These are phyloP conservation scores for Drosophila quadrilineata DNA, from an alignment of 1,140 invertebrate genomes.

Conservation along the genomic window DNA sequence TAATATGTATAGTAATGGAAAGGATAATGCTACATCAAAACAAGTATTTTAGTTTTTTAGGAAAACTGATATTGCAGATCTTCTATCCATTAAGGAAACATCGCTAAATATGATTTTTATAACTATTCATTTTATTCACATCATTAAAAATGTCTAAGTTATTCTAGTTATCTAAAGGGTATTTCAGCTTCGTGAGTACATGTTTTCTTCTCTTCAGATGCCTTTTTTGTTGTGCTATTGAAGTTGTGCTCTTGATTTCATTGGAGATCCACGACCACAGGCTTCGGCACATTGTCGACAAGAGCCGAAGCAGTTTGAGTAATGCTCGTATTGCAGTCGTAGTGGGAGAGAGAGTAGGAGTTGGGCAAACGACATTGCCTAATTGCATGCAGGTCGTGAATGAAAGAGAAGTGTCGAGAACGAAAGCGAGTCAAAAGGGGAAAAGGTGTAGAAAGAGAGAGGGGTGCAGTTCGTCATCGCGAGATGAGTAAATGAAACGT, in stretches of 20 bases:
- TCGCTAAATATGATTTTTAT: too few species aligned
- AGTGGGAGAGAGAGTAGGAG: conserved; percentile 2
- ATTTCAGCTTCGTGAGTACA: not conserved
- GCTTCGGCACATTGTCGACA: not conserved
- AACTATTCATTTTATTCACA: too few species aligned
- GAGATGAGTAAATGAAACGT: conserved; percentile 53
- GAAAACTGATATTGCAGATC: not conserved
- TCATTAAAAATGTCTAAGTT: too few species aligned
- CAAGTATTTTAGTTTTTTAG: too few species aligned
- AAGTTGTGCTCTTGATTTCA: conserved; percentile 69
- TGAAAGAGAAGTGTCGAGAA: not conserved
- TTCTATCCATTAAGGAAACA: too few species aligned
- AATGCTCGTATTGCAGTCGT: too few species aligned
- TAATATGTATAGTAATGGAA: not conserved
- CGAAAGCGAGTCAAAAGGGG: not conserved
- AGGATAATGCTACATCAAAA: not conserved
- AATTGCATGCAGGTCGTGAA: conserved; percentile 40
- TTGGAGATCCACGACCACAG: conserved; percentile 28
- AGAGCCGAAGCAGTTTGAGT: conserved; percentile 10
- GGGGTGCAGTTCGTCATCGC: conserved; percentile 9
- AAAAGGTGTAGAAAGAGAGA: not conserved
- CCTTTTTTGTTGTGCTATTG: conserved; percentile 47
- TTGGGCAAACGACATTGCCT: conserved; percentile 59
- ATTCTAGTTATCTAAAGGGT: conserved; percentile 21
- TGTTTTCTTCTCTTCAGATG: not conserved